Base-by-base conservation (phyloP, 2,888 invertebrate genomes). In the Iphiclides podalirius region DNA sequence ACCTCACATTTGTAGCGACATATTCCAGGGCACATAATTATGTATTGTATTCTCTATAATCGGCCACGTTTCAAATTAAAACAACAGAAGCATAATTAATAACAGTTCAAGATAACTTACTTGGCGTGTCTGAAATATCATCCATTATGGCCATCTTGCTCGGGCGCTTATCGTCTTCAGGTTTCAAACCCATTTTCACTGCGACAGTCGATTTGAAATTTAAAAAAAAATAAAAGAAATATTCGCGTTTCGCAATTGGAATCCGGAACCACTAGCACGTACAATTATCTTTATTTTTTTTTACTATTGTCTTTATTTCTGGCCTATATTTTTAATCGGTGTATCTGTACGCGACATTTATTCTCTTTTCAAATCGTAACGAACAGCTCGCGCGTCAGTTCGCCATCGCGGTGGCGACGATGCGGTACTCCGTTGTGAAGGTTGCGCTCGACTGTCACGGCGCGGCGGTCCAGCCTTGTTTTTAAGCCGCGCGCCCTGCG, bases 121-220 rank as follows among this genome's bases (percentile, higher is more conserved):
- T 66, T 80, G 85, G 83, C 47, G 64, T 63, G 59, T 79, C 77
- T 13, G 80, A 75, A 41, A 65, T 58, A 36, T 86, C 86, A 66
- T 89, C 88, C 84, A 89, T 87, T 61, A 89, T 89, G 57, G 87
- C 87, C 75, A 89, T 60, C 64, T 88, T 89, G 74, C 89, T 89
- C 31, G 88, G 87, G 65, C 82, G 70, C 61, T 83, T 87, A 58
- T 84, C 81, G 62, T 86, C 88, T 58, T 87, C 88, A 44, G 75
- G 66, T 61, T 77, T 88, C 66, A 89, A 75, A 70, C 88, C 88
- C 88, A 88, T 88, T 73, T 71, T 80, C 82, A 84, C 85, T 69
- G 69, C 58, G 47, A 61, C 51, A 61, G 55, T 60, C 52, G 53
- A 55, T 53, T 60, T n/a, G n/a, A 58, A 50, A 50, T 52, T 53